Conservation (phyloP, 1,140 invertebrate species). For the Panagrolaimus sp. region DNA sequence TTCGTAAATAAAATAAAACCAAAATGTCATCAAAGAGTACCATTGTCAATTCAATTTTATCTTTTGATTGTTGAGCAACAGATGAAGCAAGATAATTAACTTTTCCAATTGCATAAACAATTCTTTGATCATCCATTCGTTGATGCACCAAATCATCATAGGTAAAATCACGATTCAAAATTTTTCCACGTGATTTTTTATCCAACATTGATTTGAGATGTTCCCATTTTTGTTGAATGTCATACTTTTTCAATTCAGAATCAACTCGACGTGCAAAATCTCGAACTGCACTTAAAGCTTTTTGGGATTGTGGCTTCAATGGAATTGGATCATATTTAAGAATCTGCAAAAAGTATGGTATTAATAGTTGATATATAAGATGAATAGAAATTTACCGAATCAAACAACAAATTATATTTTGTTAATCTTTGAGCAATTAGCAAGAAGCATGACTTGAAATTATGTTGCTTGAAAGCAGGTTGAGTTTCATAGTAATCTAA, state of each 20-base stretch:
- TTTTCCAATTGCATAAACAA: conserved; percentile 4
- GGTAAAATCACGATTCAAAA: conserved; percentile 24
- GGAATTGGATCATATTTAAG: conserved; percentile 36
- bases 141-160: conserved; percentile 1
- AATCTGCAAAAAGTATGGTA: conserved; percentile 29
- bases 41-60: conserved; percentile 19
- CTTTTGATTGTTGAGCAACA: neutral
- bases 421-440: conserved; percentile 46
- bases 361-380: neutral
- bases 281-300: conserved; percentile 36
- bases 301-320: conserved; percentile 21
- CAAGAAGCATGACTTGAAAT: conserved; percentile 51
- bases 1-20: conserved; percentile 29
- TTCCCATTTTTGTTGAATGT: conserved; percentile 44
- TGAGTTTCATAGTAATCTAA: conserved; percentile 33
- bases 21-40: conserved; percentile 43
- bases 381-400: conserved; percentile 31
- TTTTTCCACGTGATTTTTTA: conserved; percentile 30
- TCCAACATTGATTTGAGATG: conserved; percentile 27
- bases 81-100: neutral
- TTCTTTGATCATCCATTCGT: neutral
- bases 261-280: conserved; percentile 39
- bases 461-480: conserved; percentile 35
- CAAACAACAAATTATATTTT: conserved; percentile 44
- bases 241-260: conserved; percentile 31